Evolutionary conservation across 2,888 invertebrate species (phyloP).

Genomic region (Leptothorax acervorum): DNA sequence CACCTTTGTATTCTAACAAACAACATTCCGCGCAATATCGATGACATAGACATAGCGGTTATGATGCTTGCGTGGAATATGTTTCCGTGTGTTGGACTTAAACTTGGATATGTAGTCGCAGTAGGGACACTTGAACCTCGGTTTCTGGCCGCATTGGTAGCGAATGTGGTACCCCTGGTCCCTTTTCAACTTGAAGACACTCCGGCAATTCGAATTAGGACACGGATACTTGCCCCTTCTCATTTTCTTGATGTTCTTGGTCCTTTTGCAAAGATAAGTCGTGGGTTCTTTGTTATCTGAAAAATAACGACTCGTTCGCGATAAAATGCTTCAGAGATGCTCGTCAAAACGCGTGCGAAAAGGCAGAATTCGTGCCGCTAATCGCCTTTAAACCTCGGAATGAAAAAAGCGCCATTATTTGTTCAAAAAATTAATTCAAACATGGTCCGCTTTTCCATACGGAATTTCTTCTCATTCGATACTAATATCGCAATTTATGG

Average conservation of each 20-base stretch:
- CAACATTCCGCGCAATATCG: not conserved
- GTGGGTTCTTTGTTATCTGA: constrained; percentile 43
- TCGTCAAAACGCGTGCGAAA: not conserved
- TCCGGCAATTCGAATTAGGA: constrained; percentile 74
- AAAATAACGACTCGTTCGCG: constrained; percentile 60
- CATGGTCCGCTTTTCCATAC: not conserved
- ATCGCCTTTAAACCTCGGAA: not conserved
- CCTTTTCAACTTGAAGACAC: constrained; percentile 72
- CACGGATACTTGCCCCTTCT: constrained; percentile 4
- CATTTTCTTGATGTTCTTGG: not conserved
- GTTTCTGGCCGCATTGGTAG: constrained; percentile 87
- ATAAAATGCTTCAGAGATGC: constrained; percentile 43
- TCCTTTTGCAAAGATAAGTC: not conserved
- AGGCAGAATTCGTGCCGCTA: not conserved
- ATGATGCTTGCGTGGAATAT: not conserved
- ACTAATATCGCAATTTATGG: not conserved
- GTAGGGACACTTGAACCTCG: constrained; percentile 78
- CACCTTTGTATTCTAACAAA: too few relatives aligned
- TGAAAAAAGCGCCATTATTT: not conserved
- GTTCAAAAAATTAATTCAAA: not conserved
- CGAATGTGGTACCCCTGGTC: constrained; percentile 84
- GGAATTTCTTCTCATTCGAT: not conserved
- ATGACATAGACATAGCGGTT: not conserved
- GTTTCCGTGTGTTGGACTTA: not conserved
- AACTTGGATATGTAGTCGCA: constrained; percentile 64